phyloP scores from a whole-genome alignment of 2,797 vertebrate species.

The Paguma larvata region DNA sequence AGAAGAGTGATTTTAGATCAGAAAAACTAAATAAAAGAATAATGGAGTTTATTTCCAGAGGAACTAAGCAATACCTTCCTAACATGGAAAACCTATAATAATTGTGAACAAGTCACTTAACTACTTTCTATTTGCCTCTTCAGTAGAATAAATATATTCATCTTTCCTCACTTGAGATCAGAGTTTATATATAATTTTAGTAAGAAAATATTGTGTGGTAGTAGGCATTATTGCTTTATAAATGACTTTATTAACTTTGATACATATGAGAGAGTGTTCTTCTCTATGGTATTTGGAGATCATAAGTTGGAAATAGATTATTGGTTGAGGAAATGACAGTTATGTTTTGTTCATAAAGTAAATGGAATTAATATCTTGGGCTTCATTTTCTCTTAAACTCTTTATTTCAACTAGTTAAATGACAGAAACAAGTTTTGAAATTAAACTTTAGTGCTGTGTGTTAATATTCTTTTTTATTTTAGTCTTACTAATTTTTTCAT shows the following conservation, averaged over 20 bases:
- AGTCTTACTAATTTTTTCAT: neutral
- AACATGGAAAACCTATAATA: neutral
- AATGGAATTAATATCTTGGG: conserved; percentile 49
- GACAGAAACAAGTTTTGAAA: conserved; percentile 40
- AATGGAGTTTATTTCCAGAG: conserved; percentile 48
- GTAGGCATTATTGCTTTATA: conserved; percentile 37
- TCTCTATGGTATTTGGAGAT: conserved; percentile 32
- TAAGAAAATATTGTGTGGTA: conserved; percentile 42
- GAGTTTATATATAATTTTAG: conserved; percentile 21
- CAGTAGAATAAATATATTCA: conserved; percentile 26
- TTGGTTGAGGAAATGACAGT: conserved; percentile 35
- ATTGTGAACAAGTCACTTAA: conserved; percentile 33
- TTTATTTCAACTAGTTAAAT: conserved; percentile 46
- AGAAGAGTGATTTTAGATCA: neutral
- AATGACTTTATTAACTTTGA: conserved; percentile 52
- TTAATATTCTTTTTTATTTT: neutral
- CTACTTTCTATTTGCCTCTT: neutral
- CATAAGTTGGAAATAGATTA: conserved; percentile 34
- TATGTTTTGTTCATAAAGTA: conserved; percentile 64
- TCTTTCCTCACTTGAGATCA: conserved; percentile 23
- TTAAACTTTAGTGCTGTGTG: neutral
- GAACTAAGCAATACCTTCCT: neutral
- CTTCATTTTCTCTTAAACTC: conserved; percentile 41
- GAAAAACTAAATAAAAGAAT: neutral
- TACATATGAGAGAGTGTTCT: conserved; percentile 18